Evolutionary conservation across 1,140 invertebrate genomes (phyloP), one percentile per base, ranked within the genome.

Genomic region (Drosophila ananassae): DNA sequence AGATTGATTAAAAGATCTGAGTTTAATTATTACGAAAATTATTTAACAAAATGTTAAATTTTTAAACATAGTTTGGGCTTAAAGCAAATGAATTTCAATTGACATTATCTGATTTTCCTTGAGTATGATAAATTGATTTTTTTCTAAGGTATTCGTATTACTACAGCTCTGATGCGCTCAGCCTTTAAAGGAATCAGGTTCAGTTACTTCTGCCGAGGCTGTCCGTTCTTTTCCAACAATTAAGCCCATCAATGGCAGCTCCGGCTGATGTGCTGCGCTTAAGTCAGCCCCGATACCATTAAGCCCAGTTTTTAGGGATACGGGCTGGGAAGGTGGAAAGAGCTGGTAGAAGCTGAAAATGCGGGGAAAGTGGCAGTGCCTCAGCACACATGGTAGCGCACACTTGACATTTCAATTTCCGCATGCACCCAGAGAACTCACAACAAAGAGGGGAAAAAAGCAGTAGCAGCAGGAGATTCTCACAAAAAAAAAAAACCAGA

Each of bases 351-450:
- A 3, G n/a, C 39, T 41, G 12, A n/a, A 30, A 62, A 62, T 9
- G 30, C 5, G 32, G 57, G 46, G 28, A 46, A 48, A 28, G 44
- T 8, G 12, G 66, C 51, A 39, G 44, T 71, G 67, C 67, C 67
- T 57, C 52, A 25, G 64, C 73, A 73, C 72, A 73, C 60, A 64
- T 81, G 73, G 48, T 56, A 77, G 59, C 71, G 63, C 62, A 73
- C 74, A 82, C 79, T 82, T 82, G 79, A 82, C 79, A 82, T 82
- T 82, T 82, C 79, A 82, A 82, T 82, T 82, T 82, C 79, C 79
- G 79, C 59, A 77, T 81, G 68, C 58, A 69, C 59, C 74, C 72
- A 56, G 53, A 78, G 76, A 67, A 67, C 79, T 73, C 58, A 58
- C 59, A 77, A 66, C 46, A 73, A 52, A 77, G 53, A 56, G 44